Evolutionary conservation across 2,113 vertebrate species (phyloP), one percentile per base, ranked within the genome.

Genomic region (Leptodactylus fuscus): DNA sequence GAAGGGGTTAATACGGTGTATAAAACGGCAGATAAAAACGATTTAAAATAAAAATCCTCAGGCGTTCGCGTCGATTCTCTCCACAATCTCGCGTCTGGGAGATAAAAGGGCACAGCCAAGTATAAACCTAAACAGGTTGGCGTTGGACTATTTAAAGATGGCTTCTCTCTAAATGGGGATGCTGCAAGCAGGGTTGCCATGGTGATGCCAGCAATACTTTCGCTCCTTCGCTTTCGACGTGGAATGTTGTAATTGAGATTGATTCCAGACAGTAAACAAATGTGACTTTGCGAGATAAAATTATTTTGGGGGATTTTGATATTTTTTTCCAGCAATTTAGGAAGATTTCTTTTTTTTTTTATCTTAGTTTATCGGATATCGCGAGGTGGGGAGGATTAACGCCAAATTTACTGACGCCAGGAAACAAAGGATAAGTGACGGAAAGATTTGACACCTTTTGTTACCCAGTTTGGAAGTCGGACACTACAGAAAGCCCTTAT

Each of bases 111-210:
- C 20, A 60, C 32, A 79, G 51, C 34, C 51, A 58, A n/a, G 34
- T 20, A 41, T n/a, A 51, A 29, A n/a, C 51, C 51, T 80, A 41
- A 80, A 80, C 53, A 44, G 77, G 77, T 62, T 62, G 77, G 77
- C 36, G 53, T 80, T 62, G 27, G 53, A 60, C 77, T 80, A 51
- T 83, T 73, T 58, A 74, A 83, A 73, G 81, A 83, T 73, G 81
- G 81, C 48, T 74, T 34, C 81, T 58, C 29, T 53, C 49, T 32
- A 60, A 60, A 83, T 62, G 82, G 51, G 55, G 81, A 74, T 83
- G 69, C 69, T 83, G 81, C 69, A 58, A 53, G 65, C 29, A 53
- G 6, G 82, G 82, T 83, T 83, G 82, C 82, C 82, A 83, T 75
- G 70, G 82, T 46, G 51, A 83, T 62, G 82, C 24, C 53, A 75